phyloP scores from a whole-genome alignment of 2,113 vertebrate genomes.

The Notarius quadriscutis region DNA sequence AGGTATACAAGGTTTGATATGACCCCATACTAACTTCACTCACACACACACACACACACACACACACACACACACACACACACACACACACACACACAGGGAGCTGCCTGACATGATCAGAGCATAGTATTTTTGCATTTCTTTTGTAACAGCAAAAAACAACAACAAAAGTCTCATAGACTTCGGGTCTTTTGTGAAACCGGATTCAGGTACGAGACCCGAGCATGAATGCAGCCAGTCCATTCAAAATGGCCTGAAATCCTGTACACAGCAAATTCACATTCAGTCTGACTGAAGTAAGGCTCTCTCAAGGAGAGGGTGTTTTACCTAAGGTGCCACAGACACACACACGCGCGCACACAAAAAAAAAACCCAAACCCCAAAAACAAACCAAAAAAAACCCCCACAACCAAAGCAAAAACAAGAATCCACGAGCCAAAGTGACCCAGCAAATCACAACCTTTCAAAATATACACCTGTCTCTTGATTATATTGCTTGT shows the following conservation, averaged over 20 bases:
- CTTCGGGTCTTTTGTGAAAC: conserved; percentile 33
- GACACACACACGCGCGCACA: background rate
- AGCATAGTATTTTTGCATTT: conserved; percentile 42
- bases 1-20: conserved; percentile 75
- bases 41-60: conserved; percentile 54
- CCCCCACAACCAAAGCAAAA: too few relatives aligned
- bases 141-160: conserved; percentile 38
- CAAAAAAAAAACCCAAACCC: too few relatives aligned
- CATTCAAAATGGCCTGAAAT: conserved; percentile 46
- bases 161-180: conserved; percentile 31
- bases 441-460: conserved; percentile 39
- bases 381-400: background rate
- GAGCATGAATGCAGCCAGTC: conserved; percentile 29
- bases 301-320: conserved; percentile 56
- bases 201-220: conserved; percentile 16
- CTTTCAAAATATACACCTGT: conserved; percentile 45
- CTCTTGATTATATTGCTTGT: conserved; percentile 53
- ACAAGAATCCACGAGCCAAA: conserved; percentile 1
- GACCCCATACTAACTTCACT: conserved; percentile 65
- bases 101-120: conserved; percentile 44
- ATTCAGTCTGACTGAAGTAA: conserved; percentile 57
- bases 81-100: conserved; percentile 25
- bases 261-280: conserved; percentile 51
- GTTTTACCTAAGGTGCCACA: conserved; percentile 53
- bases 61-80: conserved; percentile 30